Evolutionary conservation across 2,888 invertebrate species (phyloP).

Genomic region (Xanthia togata): DNA sequence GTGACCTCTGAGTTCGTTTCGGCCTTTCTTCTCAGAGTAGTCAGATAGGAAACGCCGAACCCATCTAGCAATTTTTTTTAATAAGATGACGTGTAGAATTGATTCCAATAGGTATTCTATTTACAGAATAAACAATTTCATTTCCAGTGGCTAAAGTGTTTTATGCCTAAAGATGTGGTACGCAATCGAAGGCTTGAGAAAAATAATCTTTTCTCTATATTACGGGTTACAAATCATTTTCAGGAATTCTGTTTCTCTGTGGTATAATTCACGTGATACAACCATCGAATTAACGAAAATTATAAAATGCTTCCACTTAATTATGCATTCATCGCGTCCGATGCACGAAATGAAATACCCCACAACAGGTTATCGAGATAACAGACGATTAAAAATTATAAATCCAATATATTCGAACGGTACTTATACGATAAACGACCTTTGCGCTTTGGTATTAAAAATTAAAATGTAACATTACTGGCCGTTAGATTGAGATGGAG

Average conservation of each 20-base stretch:
- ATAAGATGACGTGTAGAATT: too few relatives aligned
- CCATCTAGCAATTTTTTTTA: too few relatives aligned
- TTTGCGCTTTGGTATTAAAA: slow-evolving; percentile 77
- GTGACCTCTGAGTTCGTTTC: too few relatives aligned
- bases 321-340: slow-evolving; percentile 88
- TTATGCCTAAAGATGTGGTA: neutral
- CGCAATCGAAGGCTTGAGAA: neutral
- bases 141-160: too few relatives aligned
- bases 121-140: too few relatives aligned
- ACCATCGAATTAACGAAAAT: slow-evolving; percentile 80
- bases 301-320: slow-evolving; percentile 87
- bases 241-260: slow-evolving; percentile 47
- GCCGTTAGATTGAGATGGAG: slow-evolving; percentile 81
- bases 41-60: too few relatives aligned
- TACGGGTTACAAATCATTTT: neutral
- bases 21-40: too few relatives aligned
- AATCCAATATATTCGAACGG: slow-evolving; percentile 73
- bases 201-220: too few relatives aligned
- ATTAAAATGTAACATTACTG: slow-evolving; percentile 72
- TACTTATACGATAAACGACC: slow-evolving; percentile 76
- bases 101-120: too few relatives aligned
- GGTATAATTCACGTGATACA: slow-evolving; percentile 64
- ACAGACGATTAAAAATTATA: slow-evolving; percentile 84
- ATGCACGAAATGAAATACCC: slow-evolving; percentile 86
- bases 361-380: slow-evolving; percentile 88